Conservation (phyloP, 2,888 invertebrate species). For the Ectropis crepuscularia region DNA sequence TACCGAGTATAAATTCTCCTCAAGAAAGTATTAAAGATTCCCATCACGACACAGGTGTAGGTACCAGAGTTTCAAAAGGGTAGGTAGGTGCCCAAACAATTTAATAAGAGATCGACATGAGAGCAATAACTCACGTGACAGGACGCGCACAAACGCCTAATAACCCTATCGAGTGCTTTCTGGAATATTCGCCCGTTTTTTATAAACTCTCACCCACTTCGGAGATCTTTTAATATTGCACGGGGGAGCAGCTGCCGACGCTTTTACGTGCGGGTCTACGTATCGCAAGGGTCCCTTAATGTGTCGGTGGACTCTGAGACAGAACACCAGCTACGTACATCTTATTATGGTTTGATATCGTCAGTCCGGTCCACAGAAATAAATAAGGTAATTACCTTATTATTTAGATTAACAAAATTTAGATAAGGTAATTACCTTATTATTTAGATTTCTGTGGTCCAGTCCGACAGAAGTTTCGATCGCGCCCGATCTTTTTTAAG, state of each 20-base stretch:
- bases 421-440: too few relatives aligned
- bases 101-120: constrained; percentile 33
- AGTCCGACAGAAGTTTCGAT: too few relatives aligned
- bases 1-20: too few relatives aligned
- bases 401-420: too few relatives aligned
- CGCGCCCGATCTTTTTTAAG: too few relatives aligned
- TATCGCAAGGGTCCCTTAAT: constrained; percentile 32
- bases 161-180: constrained; percentile 45
- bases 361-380: too few relatives aligned
- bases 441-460: too few relatives aligned
- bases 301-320: constrained; percentile 3
- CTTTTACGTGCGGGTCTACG: constrained; percentile 63
- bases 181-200: constrained; percentile 52
- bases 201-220: constrained; percentile 67
- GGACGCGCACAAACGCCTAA: constrained; percentile 47
- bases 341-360: too few relatives aligned
- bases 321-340: constrained; percentile 12
- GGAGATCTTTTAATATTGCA: constrained; percentile 74
- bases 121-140: constrained; percentile 45
- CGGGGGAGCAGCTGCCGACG: constrained; percentile 74
- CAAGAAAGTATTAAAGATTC: constrained; percentile 4
- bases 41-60: constrained; percentile 12
- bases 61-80: constrained; percentile 18
- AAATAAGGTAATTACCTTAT: too few relatives aligned
- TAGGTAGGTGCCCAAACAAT: constrained; percentile 22